These are phyloP conservation scores for Protomyctophum bolini DNA, from an alignment of 2,113 vertebrate species.

Conservation along the genomic window DNA sequence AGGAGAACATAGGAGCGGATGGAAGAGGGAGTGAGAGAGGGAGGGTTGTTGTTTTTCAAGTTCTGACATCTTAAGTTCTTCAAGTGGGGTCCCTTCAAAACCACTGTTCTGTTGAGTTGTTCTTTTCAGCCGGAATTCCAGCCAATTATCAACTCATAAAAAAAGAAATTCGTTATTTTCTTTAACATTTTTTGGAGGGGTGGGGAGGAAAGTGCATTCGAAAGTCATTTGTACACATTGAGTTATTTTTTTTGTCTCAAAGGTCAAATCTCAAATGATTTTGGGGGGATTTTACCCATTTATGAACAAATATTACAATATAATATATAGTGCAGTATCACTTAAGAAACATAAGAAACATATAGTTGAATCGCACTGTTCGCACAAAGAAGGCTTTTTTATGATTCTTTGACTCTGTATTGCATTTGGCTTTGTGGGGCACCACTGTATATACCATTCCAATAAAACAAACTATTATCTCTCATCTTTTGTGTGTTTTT, in stretches of 20 bases:
- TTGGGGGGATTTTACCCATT: too few relatives aligned
- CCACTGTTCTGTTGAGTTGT: slow-evolving; percentile 14
- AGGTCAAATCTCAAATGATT: too few relatives aligned
- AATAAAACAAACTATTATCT: slow-evolving; percentile 10
- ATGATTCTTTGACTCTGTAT: background rate
- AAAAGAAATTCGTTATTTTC: background rate
- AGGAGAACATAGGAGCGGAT: background rate
- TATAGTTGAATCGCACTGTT: too few relatives aligned
- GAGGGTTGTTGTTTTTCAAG: slow-evolving; percentile 50
- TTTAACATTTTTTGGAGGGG: background rate
- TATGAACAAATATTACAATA: too few relatives aligned
- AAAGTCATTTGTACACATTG: too few relatives aligned
- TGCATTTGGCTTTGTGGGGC: background rate
- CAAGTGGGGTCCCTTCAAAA: slow-evolving; percentile 31
- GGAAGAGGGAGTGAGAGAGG: background rate
- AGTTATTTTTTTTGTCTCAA: too few relatives aligned
- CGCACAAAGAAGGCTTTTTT: too few relatives aligned
- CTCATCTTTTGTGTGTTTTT: slow-evolving; percentile 6
- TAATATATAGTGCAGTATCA: background rate
- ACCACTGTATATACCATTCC: background rate
- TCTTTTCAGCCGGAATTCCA: slow-evolving; percentile 12
- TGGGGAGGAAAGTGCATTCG: too few relatives aligned
- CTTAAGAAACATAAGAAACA: too few relatives aligned
- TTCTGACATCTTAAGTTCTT: slow-evolving; percentile 45
- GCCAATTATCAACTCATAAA: slow-evolving; percentile 1